Evolutionary conservation across 2,888 invertebrate genomes (phyloP).

Genomic region (Platerodrilus igneus): DNA sequence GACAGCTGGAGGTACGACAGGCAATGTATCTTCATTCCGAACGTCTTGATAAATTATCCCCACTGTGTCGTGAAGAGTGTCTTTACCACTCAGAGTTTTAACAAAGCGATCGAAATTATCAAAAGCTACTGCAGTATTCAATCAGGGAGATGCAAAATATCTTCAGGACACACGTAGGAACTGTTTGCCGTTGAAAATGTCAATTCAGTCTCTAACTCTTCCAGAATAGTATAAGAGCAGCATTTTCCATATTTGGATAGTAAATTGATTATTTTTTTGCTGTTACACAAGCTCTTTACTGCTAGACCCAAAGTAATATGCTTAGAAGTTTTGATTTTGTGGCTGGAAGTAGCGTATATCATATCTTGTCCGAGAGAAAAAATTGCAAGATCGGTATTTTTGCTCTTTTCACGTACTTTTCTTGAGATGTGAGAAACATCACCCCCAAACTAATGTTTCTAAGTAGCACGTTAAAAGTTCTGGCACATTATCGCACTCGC

Average conservation of each 20-base stretch:
- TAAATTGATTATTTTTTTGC: slow-evolving; percentile 32
- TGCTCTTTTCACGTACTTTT: slow-evolving; percentile 21
- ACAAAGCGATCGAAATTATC: slow-evolving; percentile 33
- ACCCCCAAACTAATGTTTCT: slow-evolving; percentile 26
- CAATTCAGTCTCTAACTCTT: slow-evolving; percentile 37
- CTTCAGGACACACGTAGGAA: slow-evolving; percentile 32
- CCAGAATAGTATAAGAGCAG: no score
- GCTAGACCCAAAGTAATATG: slow-evolving; percentile 36
- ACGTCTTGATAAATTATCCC: no score
- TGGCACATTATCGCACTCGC: slow-evolving; percentile 29
- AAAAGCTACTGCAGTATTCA: slow-evolving; percentile 29
- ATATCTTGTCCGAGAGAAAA: slow-evolving; percentile 30
- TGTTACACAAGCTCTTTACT: slow-evolving; percentile 33
- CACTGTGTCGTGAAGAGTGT: neutral
- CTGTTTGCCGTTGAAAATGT: slow-evolving; percentile 27
- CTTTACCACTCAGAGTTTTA: slow-evolving; percentile 1
- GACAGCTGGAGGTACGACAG: no score
- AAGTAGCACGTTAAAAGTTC: slow-evolving; percentile 25
- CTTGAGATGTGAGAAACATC: slow-evolving; percentile 26
- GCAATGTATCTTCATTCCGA: no score
- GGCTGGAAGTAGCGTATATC: slow-evolving; percentile 27
- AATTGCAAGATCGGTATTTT: slow-evolving; percentile 24
- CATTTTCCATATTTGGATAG: slow-evolving; percentile 37
- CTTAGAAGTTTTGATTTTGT: slow-evolving; percentile 29
- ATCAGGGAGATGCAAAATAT: slow-evolving; percentile 27